Evolutionary conservation across 2,113 vertebrate genomes (phyloP), one percentile per base, ranked within the genome.

Genomic region (Notechis scutatus): DNA sequence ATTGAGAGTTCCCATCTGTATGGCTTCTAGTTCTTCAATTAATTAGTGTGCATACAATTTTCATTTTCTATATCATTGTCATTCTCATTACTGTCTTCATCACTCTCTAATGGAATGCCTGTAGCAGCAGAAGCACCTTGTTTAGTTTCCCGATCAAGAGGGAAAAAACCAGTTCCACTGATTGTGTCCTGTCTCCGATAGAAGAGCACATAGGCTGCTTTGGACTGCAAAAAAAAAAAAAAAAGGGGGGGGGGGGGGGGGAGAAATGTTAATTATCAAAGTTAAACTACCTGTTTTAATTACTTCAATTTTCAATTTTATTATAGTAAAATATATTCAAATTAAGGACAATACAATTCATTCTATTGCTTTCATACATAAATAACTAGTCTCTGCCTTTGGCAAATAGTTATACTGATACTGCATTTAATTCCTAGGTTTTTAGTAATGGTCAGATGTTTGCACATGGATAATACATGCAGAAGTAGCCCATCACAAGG

Each of bases 121-220:
- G 97, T 97, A 96, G 98, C 98, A 97, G 98, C 97, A 97, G 98
- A 97, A 97, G 98, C 97, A 93, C 98, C 98, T 94, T 98, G 97
- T 92, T 98, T 98, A 93, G 98, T 97, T 96, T 98, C 98, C 11
- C 98, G 98, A 97, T 99, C 99, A 81, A 99, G 98, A 92, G 98
- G 98, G 26, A 99, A 99, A 98, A 99, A 99, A 93, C 99, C 99
- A 45, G 99, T 99, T 95, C 99, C 99, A 95, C 98, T 99, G 95
- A 99, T 98, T 0, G 99, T 99, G 97, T 99, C 98, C 95, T 98
- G 98, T 39, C 99, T 98, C 98, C 99, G 99, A 97, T 99, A 99
- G 98, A 99, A 99, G 86, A 99, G 98, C 92, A 99, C 99, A 45
- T 99, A 99, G 0, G 98, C 99, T 56, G 99, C 99, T 98, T 99